A percentile compares a stretch with the other conserved stretches of the same genome.
These are phyloP conservation scores for Tympanoctomys barrerae DNA, from an alignment of 2,797 vertebrate genomes.

Conservation along the genomic window DNA sequence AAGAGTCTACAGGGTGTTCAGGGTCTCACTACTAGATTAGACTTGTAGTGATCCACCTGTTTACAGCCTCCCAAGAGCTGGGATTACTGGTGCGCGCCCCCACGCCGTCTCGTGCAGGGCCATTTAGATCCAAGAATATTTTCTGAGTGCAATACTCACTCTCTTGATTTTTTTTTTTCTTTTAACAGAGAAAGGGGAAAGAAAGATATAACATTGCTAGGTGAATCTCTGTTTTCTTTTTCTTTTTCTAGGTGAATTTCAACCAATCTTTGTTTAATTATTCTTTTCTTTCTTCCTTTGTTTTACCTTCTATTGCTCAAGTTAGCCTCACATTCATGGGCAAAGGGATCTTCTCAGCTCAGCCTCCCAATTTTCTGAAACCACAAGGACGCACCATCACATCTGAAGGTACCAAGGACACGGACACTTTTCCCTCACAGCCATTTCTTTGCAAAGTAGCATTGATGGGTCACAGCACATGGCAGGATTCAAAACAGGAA, in stretches of 20 bases:
- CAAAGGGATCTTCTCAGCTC: neutral
- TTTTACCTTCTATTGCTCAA: neutral
- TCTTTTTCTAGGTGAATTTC: neutral
- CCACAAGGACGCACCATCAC: neutral
- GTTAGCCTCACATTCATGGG: neutral
- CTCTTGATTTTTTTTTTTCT: neutral
- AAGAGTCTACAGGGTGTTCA: too few species aligned
- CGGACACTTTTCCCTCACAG: constrained; percentile 71
- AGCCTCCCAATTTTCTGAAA: neutral
- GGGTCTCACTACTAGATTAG: too few species aligned
- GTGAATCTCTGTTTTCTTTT: too few species aligned
- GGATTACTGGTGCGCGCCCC: too few species aligned
- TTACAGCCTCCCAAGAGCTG: too few species aligned
- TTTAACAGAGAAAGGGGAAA: too few species aligned
- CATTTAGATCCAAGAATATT: constrained; percentile 43
- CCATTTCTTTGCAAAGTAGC: constrained; percentile 76
- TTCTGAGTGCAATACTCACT: constrained; percentile 42
- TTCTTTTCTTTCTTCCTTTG: neutral
- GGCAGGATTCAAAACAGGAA: constrained; percentile 72
- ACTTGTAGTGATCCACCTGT: too few species aligned
- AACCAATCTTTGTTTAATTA: neutral
- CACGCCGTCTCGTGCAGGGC: neutral
- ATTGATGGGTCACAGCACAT: constrained; percentile 76
- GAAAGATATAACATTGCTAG: neutral
- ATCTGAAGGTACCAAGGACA: neutral